phyloP scores from a whole-genome alignment of 2,113 vertebrate genomes.

The Oncorhynchus clarkii region DNA sequence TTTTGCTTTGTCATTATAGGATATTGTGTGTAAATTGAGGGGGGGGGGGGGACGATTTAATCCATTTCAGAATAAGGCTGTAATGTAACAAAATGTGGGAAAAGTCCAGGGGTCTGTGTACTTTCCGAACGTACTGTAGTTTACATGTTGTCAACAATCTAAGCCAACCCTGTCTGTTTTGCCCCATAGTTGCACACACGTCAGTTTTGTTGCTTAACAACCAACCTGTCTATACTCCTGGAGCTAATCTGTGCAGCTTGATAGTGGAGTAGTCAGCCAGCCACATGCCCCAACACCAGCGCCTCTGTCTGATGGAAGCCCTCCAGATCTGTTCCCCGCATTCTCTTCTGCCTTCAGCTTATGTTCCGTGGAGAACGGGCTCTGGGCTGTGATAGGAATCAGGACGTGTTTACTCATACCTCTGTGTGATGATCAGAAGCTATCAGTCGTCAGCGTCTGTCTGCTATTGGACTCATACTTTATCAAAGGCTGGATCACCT shows the following conservation, averaged over 20 bases:
- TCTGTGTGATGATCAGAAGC: neutral
- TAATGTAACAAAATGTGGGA: no score
- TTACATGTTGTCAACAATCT: no score
- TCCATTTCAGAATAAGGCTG: no score
- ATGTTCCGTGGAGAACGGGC: neutral
- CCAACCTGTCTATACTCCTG: neutral
- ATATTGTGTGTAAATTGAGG: no score
- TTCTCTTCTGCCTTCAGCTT: neutral
- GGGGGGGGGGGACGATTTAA: no score
- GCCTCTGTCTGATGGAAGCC: neutral
- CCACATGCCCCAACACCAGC: neutral
- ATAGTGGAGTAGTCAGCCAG: neutral
- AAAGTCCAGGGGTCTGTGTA: no score
- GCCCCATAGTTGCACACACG: no score
- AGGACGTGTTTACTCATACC: neutral
- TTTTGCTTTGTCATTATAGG: no score
- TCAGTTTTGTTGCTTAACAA: no score
- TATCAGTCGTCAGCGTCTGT: no score
- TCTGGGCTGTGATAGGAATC: constrained; percentile 2
- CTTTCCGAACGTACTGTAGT: no score
- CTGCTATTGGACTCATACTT: neutral
- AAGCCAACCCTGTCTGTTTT: no score
- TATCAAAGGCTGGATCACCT: neutral
- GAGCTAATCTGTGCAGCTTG: neutral
- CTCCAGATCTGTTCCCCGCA: neutral